Evolutionary conservation across 2,888 invertebrate species (phyloP), one percentile per base, ranked within the genome.

Genomic region (Nomada ferruginata): DNA sequence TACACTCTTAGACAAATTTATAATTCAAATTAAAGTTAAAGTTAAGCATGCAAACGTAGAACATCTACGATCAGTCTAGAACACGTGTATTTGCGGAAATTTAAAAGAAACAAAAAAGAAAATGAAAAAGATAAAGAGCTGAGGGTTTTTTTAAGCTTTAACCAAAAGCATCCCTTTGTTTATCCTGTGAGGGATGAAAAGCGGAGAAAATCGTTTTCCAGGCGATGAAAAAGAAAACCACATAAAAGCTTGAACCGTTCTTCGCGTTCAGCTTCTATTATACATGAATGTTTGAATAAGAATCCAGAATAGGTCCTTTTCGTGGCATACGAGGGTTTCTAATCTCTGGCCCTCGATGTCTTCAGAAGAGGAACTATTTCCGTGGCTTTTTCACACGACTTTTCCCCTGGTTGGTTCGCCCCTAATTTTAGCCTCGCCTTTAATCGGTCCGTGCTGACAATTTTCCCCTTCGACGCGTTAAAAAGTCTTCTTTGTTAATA

Each of bases 371-470:
- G 18, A 76, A 76, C 79, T 82, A 84, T 85, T 84, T 82, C 79
- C 75, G 82, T 79, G 84, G 75, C 74, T 85, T 79, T 82, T 84
- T 85, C 74, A 77, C 70, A 72, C 61, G 69, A 82, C 76, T 84
- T 79, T 79, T 61, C 44, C 81, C 70, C 73, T 72, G 50, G 57
- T 65, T 47, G 60, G 71, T 68, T 76, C 57, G 55, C 59, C 74
- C 82, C 84, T 82, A 75, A 81, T 79, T 84, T 85, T 82, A 84
- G 71, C 78, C 42, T 57, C 61, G 76, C 57, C 63, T 78, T 82
- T 68, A 63, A 83, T 77, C 83, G 68, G 42, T 65, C 42, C 23
- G 44, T 44, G 65, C 52, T 42, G 20, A 53, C 60, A 29, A 66
- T 70, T 73, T 79, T 59, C 47, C 69, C 23, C 64, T 60, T 66